A percentile compares a stretch with the other conserved stretches of the same genome.
phyloP scores from a whole-genome alignment of 2,797 vertebrate genomes.

The Phaenicophaeus curvirostris region DNA sequence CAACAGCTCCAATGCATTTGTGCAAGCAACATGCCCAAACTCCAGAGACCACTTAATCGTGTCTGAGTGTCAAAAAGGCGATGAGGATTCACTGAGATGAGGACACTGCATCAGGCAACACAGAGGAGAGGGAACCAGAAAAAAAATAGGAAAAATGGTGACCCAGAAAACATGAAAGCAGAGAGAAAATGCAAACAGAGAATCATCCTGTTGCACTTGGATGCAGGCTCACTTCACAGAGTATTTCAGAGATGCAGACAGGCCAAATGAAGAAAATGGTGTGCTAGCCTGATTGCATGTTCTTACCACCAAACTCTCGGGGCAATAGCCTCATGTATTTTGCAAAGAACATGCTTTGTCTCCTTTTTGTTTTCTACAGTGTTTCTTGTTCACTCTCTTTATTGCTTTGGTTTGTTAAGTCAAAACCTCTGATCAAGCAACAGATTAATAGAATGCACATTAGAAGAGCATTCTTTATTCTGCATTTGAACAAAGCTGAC shows the following conservation, averaged over 20 bases:
- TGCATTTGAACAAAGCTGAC: constrained; percentile 29
- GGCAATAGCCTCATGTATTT: neutral
- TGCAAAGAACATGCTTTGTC: neutral
- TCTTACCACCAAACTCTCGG: neutral
- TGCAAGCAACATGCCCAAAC: neutral
- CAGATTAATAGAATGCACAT: constrained; percentile 5
- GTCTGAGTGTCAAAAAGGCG: fast-evolving
- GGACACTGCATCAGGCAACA: neutral
- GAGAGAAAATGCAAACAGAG: neutral
- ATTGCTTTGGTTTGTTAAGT: constrained; percentile 1
- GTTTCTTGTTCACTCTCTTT: constrained; percentile 1
- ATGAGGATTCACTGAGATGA: fast-evolving
- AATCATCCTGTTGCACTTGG: neutral
- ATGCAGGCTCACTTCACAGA: neutral
- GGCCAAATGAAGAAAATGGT: neutral
- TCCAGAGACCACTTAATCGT: neutral
- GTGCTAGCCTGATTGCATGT: fast-evolving
- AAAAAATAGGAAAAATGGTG: neutral
- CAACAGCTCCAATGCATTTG: neutral
- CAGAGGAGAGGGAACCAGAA: fast-evolving
- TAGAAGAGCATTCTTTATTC: constrained; percentile 46
- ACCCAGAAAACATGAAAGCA: neutral
- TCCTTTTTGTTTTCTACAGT: neutral
- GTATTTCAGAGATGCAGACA: neutral
- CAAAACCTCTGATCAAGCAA: constrained; percentile 26